A percentile compares a stretch with the other conserved stretches of the same genome.
phyloP scores from a whole-genome alignment of 1,140 invertebrate species.

The Asobara japonica region DNA sequence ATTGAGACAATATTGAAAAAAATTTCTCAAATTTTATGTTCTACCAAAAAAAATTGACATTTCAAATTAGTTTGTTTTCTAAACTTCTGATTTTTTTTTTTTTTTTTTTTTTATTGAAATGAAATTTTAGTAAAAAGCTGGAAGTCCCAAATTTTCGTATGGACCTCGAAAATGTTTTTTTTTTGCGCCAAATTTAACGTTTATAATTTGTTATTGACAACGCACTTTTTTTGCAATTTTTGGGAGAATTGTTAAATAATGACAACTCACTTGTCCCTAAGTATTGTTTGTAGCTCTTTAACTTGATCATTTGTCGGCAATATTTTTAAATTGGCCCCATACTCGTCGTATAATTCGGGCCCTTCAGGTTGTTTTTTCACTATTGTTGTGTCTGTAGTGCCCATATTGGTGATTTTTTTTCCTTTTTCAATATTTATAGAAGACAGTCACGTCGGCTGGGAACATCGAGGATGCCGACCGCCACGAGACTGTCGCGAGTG shows the following conservation, averaged over 20 bases:
- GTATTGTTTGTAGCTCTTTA: constrained; percentile 93
- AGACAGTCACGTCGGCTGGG: neutral
- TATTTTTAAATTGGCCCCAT: constrained; percentile 83
- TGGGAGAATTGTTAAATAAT: too few species aligned
- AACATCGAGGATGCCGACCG: neutral
- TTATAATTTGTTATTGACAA: neutral
- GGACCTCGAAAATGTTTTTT: neutral
- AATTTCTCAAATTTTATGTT: too few species aligned
- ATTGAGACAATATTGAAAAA: too few species aligned
- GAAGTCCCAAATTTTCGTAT: neutral
- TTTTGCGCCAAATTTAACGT: neutral
- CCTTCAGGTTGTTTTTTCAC: constrained; percentile 51
- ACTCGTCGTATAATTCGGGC: constrained; percentile 69
- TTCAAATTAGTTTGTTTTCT: too few species aligned
- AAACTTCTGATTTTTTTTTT: too few species aligned
- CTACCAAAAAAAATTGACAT: too few species aligned
- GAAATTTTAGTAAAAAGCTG: too few species aligned
- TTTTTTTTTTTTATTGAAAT: too few species aligned
- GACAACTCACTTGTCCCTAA: constrained; percentile 91
- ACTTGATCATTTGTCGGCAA: constrained; percentile 88
- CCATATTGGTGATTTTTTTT: constrained; percentile 52
- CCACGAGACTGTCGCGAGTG: neutral
- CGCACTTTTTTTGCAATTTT: too few species aligned
- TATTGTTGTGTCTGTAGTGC: constrained; percentile 45
- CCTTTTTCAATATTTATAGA: neutral